Evolutionary conservation across 2,888 invertebrate genomes (phyloP), one percentile per base, ranked within the genome.

Genomic region (Nephrotoma guestfalica): DNA sequence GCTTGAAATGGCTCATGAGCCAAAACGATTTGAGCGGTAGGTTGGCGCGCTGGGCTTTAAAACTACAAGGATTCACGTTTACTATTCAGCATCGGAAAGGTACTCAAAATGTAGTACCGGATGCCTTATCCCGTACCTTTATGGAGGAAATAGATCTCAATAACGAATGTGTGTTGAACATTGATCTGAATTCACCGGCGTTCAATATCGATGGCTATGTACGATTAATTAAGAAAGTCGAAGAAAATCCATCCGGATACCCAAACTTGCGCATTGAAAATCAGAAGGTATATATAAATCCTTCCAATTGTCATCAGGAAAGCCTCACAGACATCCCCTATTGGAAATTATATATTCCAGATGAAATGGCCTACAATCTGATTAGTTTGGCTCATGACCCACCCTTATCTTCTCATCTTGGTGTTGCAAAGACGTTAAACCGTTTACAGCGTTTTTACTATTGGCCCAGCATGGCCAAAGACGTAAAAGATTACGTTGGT

Each of bases 41-140:
- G 6, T 86, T 87, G 42, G 87, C 87, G 6, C 30, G 86, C 0
- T 87, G 86, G 86, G 30, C 40, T 15, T 40, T 43, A 11, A 43
- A 43, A 43, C 2, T 43, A 43, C 43, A 43, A 2, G 43, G 43
- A 11, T 43, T 47, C 13, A 47, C 9, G 3, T 47, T 47, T n/a
- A 13, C 0, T 11, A 47, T 13, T 13, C 9, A 47, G 47, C 86
- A 87, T 83, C 57, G 87, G 40, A 87, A 87, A 45, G 86, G 86
- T 1, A 40, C 86, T 4, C 15, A 43, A 18, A 87, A 87, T 41
- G 71, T 87, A 9, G 87, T 87, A 13, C 86, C 86, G 0, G 87
- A 87, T 43, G 87, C 86, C 4, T 40, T 86, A 6, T 86, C 85
- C 15, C 41, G 86, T 2, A 5, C 45, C 45, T 86, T 9, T 47